phyloP scores from a whole-genome alignment of 2,113 vertebrate species.

The Daphoenositta chrysoptera region DNA sequence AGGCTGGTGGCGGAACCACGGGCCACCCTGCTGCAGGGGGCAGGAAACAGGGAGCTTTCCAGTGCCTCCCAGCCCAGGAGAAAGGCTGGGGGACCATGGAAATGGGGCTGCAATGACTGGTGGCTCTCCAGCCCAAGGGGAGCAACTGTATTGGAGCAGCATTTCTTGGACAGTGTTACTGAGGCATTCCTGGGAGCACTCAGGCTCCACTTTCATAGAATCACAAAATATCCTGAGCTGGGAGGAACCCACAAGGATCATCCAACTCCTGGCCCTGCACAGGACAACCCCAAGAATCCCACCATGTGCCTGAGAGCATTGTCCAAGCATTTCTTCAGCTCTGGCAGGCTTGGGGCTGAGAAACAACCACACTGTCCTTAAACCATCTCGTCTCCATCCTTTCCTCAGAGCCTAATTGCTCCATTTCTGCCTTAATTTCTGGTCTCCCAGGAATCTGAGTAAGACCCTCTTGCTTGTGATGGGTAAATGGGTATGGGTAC shows the following conservation, averaged over 20 bases:
- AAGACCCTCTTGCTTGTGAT: not conserved
- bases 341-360: not conserved
- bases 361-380: not conserved
- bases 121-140: not conserved
- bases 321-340: not conserved
- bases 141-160: not conserved
- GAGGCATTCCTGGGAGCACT: not conserved
- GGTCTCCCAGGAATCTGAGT: not conserved
- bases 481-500: not conserved
- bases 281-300: not conserved
- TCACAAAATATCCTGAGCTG: not conserved
- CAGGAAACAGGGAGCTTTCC: not conserved
- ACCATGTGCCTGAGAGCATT: not conserved
- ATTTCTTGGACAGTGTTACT: not conserved
- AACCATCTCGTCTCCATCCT: not conserved
- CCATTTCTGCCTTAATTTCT: not conserved
- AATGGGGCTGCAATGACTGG: not conserved
- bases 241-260: not conserved
- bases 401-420: not conserved
- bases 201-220: not conserved
- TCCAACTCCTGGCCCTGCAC: not conserved
- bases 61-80: not conserved
- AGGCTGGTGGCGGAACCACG: not conserved
- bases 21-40: not conserved
- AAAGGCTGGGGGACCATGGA: fast-evolving